Conservation (phyloP, 2,888 invertebrate species). For the Halocaridina rubra region DNA sequence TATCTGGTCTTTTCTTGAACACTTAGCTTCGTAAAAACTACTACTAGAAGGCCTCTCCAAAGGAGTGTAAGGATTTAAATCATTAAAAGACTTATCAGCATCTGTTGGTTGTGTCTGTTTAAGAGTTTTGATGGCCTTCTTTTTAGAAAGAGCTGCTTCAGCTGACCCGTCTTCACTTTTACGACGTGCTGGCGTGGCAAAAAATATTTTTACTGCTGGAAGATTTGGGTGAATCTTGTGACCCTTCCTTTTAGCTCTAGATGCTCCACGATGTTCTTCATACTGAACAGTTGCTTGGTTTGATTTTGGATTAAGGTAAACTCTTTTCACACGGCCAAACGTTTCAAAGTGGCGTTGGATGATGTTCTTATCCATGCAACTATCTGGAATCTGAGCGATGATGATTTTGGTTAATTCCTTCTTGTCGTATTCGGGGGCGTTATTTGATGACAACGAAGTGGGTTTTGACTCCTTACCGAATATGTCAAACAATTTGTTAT, state of each 20-base stretch:
- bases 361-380: conserved; percentile 66
- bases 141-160: conserved; percentile 41
- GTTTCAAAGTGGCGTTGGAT: conserved; percentile 70
- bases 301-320: conserved; percentile 76
- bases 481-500: neutral
- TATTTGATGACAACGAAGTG: neutral
- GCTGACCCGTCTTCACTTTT: conserved; percentile 57
- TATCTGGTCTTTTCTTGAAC: no score
- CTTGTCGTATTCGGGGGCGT: conserved; percentile 8
- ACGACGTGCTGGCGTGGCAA: conserved; percentile 32
- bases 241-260: conserved; percentile 67
- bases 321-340: conserved; percentile 78
- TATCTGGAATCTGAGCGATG: conserved; percentile 66
- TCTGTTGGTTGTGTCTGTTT: conserved; percentile 19
- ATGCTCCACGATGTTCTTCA: conserved; percentile 70
- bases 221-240: conserved; percentile 65
- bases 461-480: neutral
- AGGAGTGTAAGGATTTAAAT: conserved; percentile 54
- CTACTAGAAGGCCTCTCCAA: neutral
- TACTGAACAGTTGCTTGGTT: conserved; percentile 79
- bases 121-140: conserved; percentile 43
- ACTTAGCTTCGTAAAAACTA: neutral
- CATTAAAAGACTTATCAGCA: neutral
- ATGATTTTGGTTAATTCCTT: conserved; percentile 53
- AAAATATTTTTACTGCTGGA: conserved; percentile 59